Percentiles rank a stretch among this genome's conserved stretches.
Conservation (phyloP, 2,888 invertebrate species). For the Sarcophaga subvicina region DNA sequence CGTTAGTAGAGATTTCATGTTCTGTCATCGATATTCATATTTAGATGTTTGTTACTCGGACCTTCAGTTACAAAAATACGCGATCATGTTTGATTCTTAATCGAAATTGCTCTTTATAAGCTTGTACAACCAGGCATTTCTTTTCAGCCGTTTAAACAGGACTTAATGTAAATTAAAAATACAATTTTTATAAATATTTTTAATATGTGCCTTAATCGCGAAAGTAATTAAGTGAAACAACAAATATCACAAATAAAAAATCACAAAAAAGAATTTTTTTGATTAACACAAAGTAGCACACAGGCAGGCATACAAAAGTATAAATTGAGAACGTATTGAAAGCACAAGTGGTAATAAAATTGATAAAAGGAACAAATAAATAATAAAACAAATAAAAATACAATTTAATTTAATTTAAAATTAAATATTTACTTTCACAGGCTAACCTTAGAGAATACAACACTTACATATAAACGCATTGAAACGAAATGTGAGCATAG, state of each 20-base stretch:
- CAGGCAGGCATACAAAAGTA: background rate
- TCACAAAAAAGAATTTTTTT: background rate
- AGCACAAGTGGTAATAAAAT: background rate
- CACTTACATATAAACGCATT: background rate
- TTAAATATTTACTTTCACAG: conserved; percentile 1
- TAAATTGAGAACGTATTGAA: background rate
- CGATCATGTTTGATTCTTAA: too few species aligned
- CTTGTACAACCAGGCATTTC: too few species aligned
- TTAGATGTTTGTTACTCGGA: too few species aligned
- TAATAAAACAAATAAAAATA: background rate
- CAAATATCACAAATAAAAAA: background rate
- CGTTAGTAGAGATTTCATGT: too few species aligned
- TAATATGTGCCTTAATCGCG: background rate
- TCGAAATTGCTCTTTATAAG: too few species aligned
- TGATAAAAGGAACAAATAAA: background rate
- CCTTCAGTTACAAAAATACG: too few species aligned
- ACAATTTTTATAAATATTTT: too few species aligned
- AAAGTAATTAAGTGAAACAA: background rate
- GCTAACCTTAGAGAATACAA: background rate
- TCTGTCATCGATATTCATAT: too few species aligned
- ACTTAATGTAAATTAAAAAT: too few species aligned
- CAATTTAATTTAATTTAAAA: background rate
- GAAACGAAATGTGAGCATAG: background rate
- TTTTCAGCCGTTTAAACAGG: too few species aligned
- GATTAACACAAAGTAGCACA: background rate